These are phyloP conservation scores for Sander lucioperca DNA, from an alignment of 2,113 vertebrate genomes.

Conservation along the genomic window DNA sequence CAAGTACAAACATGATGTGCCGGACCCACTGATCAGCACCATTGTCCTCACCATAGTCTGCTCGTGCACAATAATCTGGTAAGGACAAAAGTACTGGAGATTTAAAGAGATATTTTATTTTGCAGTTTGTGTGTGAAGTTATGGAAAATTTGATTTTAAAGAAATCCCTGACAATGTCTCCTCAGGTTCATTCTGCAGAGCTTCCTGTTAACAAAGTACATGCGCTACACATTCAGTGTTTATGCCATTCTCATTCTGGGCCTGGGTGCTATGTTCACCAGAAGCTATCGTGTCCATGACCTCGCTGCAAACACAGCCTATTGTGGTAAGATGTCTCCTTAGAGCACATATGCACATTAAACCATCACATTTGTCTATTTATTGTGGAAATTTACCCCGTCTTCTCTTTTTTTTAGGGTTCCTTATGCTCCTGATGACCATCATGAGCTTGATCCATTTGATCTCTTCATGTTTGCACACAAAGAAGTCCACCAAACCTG, in stretches of 20 bases:
- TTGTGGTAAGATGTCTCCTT: constrained; percentile 66
- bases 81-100: constrained; percentile 18
- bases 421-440: constrained; percentile 63
- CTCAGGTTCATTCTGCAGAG: constrained; percentile 74
- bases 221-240: constrained; percentile 71
- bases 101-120: background rate
- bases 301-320: constrained; percentile 67
- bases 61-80: constrained; percentile 57
- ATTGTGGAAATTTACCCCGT: background rate
- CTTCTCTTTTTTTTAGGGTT: constrained; percentile 39
- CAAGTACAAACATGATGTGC: constrained; percentile 50
- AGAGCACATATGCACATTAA: background rate
- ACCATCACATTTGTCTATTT: background rate
- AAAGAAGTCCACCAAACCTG: background rate
- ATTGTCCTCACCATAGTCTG: constrained; percentile 62
- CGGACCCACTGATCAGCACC: constrained; percentile 67
- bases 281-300: constrained; percentile 46
- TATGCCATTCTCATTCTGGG: constrained; percentile 74
- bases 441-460: constrained; percentile 49
- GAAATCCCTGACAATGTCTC: background rate
- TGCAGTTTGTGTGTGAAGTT: background rate
- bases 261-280: constrained; percentile 74
- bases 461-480: constrained; percentile 31
- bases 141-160: background rate
- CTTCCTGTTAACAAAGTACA: constrained; percentile 59